Base-by-base conservation (phyloP, 2,888 invertebrate genomes). In the Therioaphis trifolii region DNA sequence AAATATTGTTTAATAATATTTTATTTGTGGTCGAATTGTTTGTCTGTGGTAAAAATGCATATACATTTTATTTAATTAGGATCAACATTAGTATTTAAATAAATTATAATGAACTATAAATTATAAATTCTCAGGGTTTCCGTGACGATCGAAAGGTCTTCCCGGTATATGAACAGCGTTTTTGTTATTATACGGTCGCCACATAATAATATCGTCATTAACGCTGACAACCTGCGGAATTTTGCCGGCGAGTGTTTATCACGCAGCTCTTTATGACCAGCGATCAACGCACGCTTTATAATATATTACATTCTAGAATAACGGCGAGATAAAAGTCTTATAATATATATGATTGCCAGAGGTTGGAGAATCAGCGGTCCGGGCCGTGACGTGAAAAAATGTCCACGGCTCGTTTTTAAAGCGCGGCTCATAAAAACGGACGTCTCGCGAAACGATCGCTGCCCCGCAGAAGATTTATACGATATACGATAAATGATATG, bases 361-460 rank as follows among this genome's bases (percentile, higher is more conserved):
- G 35, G 35, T 7, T 35, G 35, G 4, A 7, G 35, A 5, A 7
- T 0, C 4, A n/a, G 40, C 15, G n/a, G 18, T 2, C 43, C 14
- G 24, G 21, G 35, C 3, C 11, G 27, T 21, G 24, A 52, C 12
- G 27, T 15, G 21, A 66, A 77, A 75, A 77, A 49, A 77, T 66
- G 24, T 12, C 49, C 52, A 2, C 11, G 40, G 35, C 52, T 40
- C 14, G 66, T 35, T 52, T 66, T 52, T 52, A 78, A 66, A 78
- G 78, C 40, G 21, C 66, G 4, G 68, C 24, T 35, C 52, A 55
- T 78, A 78, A 78, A 68, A 78, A 78, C 68, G 66, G 78, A 78
- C 78, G 68, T 78, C 52, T 55, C 35, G 40, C 27, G 24, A 29
- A 24, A 76, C 21, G 29, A 27, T 18, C 21, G 18, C 11, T 18